Evolutionary conservation across 2,797 vertebrate species (phyloP), one percentile per base, ranked within the genome.

Genomic region (Ctenopoma multispine): DNA sequence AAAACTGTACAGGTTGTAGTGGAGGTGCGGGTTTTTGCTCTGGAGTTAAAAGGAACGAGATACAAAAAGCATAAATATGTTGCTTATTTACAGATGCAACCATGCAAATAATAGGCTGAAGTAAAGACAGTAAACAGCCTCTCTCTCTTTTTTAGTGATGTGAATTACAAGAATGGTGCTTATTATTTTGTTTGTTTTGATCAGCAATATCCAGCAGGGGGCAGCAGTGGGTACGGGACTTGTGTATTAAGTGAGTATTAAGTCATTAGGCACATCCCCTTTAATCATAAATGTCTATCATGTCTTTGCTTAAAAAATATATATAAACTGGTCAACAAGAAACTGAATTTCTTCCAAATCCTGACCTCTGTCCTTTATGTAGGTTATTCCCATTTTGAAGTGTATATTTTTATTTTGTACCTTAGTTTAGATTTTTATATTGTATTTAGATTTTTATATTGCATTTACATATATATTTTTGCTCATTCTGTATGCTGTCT

Each of bases 1-100:
- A 79, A 74, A 86, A 77, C 53, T 87, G 90, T 12, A 81, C 76
- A 27, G 87, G 59, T 11, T 85, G 80, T 23, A 56, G 59, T 15
- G 72, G 49, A 1, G 78, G 17, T 62, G 68, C 65, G 18, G 82
- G 80, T 51, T 89, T 90, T 85, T 93, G 82, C 57, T 90, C 94
- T 94, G 60, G 31, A 87, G 21, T 59, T 21, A n/a, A 72, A 63
- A 79, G 11, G 1, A 77, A 24, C 49, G 21, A 61, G 3, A 62
- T 5, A 69, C 21, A 68, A 58, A 36, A 46, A 1, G 40, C 60
- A 17, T 15, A 62, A 55, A 47, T 4, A 1, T 47, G n/a, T 11
- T 47, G 20, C 11, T 21, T 47, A 4, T 21, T 47, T 47, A 47
- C 9, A 48, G 3, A 48, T 11, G 14, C 1, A 10, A 2, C 10